phyloP scores from a whole-genome alignment of 2,113 vertebrate species.

The Antigone vipio region DNA sequence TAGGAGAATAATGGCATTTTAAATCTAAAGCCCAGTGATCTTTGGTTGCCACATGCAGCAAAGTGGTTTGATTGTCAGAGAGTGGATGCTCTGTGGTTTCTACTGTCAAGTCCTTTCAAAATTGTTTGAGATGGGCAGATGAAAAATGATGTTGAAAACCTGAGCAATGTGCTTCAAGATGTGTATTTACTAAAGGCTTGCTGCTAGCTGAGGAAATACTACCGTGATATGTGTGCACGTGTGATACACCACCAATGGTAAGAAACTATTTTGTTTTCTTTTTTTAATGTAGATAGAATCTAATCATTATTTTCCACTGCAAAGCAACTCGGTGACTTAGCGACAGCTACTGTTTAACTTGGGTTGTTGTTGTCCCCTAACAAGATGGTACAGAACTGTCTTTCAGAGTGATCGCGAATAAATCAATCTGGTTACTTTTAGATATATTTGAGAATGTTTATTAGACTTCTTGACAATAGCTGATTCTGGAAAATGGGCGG shows the following conservation, averaged over 20 bases:
- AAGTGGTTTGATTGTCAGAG: background rate
- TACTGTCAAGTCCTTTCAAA: background rate
- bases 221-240: accelerated
- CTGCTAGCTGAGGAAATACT: background rate
- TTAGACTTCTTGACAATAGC: too few species aligned
- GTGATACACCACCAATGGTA: accelerated
- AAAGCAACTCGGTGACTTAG: background rate
- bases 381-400: background rate
- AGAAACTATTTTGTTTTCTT: background rate
- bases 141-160: background rate
- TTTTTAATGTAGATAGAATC: background rate
- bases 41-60: background rate
- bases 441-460: background rate
- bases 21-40: background rate
- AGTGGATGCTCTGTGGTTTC: background rate
- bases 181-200: background rate
- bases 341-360: background rate
- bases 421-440: background rate
- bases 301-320: background rate
- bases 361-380: background rate
- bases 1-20: background rate
- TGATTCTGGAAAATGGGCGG: background rate
- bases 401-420: background rate
- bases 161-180: background rate
- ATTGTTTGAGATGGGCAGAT: background rate